Evolutionary conservation across 2,797 vertebrate genomes (phyloP).

Genomic region (Centroberyx gerrardi): DNA sequence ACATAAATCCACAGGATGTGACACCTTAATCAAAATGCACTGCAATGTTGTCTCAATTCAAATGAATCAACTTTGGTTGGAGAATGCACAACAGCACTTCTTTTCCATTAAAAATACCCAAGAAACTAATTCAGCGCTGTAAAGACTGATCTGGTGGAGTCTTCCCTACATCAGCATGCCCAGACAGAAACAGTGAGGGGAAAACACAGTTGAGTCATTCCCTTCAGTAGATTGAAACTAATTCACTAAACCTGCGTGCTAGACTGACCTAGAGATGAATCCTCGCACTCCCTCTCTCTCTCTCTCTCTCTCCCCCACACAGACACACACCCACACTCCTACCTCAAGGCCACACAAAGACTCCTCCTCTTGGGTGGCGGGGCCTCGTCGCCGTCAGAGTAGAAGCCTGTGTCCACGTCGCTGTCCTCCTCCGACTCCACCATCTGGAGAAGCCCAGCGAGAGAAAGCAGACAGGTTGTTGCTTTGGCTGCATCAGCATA

Average conservation of each 20-base stretch:
- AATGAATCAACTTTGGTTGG: too few relatives aligned
- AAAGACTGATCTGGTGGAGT: neutral
- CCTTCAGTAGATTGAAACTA: too few relatives aligned
- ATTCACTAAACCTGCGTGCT: neutral
- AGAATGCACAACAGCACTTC: too few relatives aligned
- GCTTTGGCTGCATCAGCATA: neutral
- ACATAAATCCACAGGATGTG: too few relatives aligned
- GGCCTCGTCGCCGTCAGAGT: conserved; percentile 83
- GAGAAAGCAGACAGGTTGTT: neutral
- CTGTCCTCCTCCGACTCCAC: conserved; percentile 80
- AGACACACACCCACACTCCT: conserved; percentile 29
- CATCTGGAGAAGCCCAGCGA: conserved; percentile 65
- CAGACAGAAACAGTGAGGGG: neutral
- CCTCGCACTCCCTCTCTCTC: neutral
- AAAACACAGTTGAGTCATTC: too few relatives aligned
- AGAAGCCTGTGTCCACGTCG: conserved; percentile 76
- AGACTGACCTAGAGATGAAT: neutral
- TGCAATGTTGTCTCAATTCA: too few relatives aligned
- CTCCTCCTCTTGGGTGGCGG: conserved; percentile 82
- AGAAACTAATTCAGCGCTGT: too few relatives aligned
- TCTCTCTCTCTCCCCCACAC: too few relatives aligned
- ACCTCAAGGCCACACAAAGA: conserved; percentile 91
- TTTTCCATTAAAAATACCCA: too few relatives aligned
- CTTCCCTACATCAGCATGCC: neutral
- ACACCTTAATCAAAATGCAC: too few relatives aligned